Base-by-base conservation (phyloP, 92 coral and sea anemone species). In the Porites lobata region DNA sequence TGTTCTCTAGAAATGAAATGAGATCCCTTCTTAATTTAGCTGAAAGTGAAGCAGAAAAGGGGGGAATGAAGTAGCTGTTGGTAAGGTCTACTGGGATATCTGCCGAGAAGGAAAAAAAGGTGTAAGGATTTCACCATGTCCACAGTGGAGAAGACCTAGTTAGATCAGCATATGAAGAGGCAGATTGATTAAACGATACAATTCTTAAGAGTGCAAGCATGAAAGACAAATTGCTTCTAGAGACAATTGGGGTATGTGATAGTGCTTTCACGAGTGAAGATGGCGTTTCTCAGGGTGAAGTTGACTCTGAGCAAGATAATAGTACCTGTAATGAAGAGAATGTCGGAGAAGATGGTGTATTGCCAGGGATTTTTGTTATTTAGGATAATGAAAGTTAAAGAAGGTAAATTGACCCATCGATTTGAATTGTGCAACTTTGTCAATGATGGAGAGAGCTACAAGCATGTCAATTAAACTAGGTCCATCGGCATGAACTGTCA, bases 71-170 rank as follows among this genome's bases (percentile, higher is more conserved):
- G 53, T 81, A 86, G 78, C 87, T 78, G 21, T 76, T 88, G 18
- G 87, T 72, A 9, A 88, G 57, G 82, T 74, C 91, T 63, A 87
- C 75, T 81, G 91, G 94, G n/a, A 20, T 91, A 15, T 91, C 91
- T 6, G 76, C 75, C 69, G 70, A 74, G 20, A 81, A 91, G 58
- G 94, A 72, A 57, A 73, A 66, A 66, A 76, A n/a, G 17, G 26
- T 86, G 9, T 86, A 86, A 74, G 91, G 94, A 2, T 24, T 91
- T 15, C 7, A 70, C 51, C 53, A 53, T 82, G 52, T 78, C 54
- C n/a, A 11, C 51, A 51, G 86, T 65, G 76, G 67, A 19, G 29
- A 22, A 38, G 17, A 61, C 15, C 68, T 22, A 64, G 91, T 91
- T 14, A 62, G 69, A 11, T 79, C 75, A 47, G 90, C 88, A 11